These are phyloP conservation scores for Latrodectus hesperus DNA, from an alignment of 2,888 invertebrate genomes.

Conservation along the genomic window DNA sequence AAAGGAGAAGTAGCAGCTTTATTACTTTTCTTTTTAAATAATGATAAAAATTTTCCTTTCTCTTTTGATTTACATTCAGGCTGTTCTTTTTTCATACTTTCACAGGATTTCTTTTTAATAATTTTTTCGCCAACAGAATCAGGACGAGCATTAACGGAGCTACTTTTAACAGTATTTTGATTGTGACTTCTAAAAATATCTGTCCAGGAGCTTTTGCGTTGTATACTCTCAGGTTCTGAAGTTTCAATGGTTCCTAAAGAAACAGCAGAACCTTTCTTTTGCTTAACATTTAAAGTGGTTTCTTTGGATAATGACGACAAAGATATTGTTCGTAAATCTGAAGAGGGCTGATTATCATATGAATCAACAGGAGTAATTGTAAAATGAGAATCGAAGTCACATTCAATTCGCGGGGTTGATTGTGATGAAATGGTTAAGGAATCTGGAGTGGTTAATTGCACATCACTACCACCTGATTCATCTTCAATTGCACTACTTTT, in stretches of 20 bases:
- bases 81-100: conserved; percentile 29
- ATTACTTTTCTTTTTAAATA: conserved; percentile 66
- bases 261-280: conserved; percentile 61
- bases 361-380: conserved; percentile 66
- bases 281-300: conserved; percentile 17
- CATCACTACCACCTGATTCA: conserved; percentile 51
- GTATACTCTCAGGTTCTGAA: conserved; percentile 38
- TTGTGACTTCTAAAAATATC: conserved; percentile 69
- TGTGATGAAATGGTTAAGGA: conserved; percentile 65
- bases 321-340: conserved; percentile 48
- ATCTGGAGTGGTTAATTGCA: conserved; percentile 62
- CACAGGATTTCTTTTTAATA: conserved; percentile 40
- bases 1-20: conserved; percentile 36
- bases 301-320: conserved; percentile 60
- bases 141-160: not conserved
- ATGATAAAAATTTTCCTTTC: conserved; percentile 68
- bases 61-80: conserved; percentile 54
- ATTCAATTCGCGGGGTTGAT: conserved; percentile 65
- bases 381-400: conserved; percentile 68
- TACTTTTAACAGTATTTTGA: conserved; percentile 55
- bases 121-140: conserved; percentile 23
- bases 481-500: conserved; percentile 33
- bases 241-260: conserved; percentile 49
- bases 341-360: conserved; percentile 39
- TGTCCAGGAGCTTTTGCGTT: conserved; percentile 71